These are phyloP conservation scores for Scaptomyza reducta DNA, from an alignment of 2,888 invertebrate genomes.

Conservation along the genomic window DNA sequence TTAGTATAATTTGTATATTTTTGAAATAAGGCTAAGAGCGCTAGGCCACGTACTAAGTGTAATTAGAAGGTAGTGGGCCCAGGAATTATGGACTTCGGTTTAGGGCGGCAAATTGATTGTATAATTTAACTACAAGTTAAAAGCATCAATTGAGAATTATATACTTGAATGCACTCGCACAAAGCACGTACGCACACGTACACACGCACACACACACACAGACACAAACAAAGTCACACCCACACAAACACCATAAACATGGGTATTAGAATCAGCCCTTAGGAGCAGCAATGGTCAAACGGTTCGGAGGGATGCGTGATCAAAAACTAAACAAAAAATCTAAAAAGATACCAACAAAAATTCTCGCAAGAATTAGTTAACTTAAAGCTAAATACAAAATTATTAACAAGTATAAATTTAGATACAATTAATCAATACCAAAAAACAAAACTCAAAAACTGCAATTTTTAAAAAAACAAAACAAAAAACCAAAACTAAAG, in stretches of 20 bases:
- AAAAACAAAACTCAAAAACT: conserved; percentile 30
- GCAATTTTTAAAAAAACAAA: conserved; percentile 35
- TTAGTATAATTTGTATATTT: conserved; percentile 73
- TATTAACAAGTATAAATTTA: conserved; percentile 49
- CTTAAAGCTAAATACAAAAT: conserved; percentile 42
- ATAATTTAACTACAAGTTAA: conserved; percentile 60
- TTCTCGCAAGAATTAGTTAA: conserved; percentile 21
- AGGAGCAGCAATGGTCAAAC: conserved; percentile 72
- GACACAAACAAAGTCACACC: conserved; percentile 19
- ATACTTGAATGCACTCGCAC: conserved; percentile 52
- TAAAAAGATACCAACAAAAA: conserved; percentile 38
- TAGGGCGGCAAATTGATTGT: conserved; percentile 25
- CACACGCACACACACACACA: conserved; percentile 26
- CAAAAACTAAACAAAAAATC: conserved; percentile 44
- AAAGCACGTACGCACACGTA: conserved; percentile 30
- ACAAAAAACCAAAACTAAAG: conserved; percentile 36
- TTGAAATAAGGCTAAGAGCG: conserved; percentile 32
- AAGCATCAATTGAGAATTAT: conserved; percentile 40
- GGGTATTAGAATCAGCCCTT: conserved; percentile 51
- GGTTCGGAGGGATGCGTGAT: conserved; percentile 84
- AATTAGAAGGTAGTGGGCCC: conserved; percentile 24
- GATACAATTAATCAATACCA: conserved; percentile 48
- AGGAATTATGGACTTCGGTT: conserved; percentile 15
- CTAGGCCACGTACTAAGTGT: conserved; percentile 35
- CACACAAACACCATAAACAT: conserved; percentile 33